Evolutionary conservation across 2,797 vertebrate genomes (phyloP).

Genomic region (Erpetoichthys calabaricus): DNA sequence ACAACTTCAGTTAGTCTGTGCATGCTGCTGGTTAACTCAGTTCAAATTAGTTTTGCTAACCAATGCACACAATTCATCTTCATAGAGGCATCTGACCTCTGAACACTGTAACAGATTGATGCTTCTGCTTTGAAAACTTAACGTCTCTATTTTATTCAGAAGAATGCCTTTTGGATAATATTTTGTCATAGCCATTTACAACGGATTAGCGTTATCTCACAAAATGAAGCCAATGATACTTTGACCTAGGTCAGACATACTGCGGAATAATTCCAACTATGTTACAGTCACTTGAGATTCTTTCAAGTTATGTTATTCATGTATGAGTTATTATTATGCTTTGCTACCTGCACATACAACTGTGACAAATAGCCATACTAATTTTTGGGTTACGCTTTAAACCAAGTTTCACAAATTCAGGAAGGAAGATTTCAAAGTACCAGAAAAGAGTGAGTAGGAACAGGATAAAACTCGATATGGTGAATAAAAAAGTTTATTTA

Average conservation of each 20-base stretch:
- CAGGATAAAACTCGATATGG: too few species aligned
- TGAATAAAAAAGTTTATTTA: too few species aligned
- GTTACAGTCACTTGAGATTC: background rate
- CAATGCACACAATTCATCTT: too few species aligned
- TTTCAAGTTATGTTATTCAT: background rate
- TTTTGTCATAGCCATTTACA: background rate
- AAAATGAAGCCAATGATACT: background rate
- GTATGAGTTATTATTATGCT: slow-evolving; percentile 1
- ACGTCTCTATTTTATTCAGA: background rate
- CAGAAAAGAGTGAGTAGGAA: too few species aligned
- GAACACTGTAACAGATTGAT: background rate
- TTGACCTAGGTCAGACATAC: background rate
- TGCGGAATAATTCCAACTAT: background rate
- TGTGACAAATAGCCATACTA: background rate
- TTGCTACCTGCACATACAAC: background rate
- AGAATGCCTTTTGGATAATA: background rate
- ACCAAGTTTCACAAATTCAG: too few species aligned
- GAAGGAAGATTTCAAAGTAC: too few species aligned
- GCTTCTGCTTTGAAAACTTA: background rate
- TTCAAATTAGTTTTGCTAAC: too few species aligned
- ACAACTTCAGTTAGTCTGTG: too few species aligned
- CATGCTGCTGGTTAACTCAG: too few species aligned
- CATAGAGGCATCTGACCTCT: background rate
- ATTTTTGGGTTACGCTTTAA: background rate
- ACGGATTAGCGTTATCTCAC: background rate